These are phyloP conservation scores for Triplophysa rosa DNA, from an alignment of 2,113 vertebrate genomes.

Conservation along the genomic window DNA sequence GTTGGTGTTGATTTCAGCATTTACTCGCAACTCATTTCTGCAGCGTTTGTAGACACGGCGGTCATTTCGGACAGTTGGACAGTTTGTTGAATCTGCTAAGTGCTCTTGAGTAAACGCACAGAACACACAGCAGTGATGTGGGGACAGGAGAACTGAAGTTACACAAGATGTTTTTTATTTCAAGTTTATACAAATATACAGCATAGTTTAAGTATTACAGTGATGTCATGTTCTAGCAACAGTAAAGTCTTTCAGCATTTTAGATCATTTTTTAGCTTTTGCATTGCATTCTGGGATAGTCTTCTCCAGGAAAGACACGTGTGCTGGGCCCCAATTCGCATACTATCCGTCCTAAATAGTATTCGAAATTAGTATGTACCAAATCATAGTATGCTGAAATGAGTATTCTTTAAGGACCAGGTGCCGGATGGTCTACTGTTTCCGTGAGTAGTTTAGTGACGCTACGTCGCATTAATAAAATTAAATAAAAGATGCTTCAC, in stretches of 20 bases:
- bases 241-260: neutral
- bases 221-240: neutral
- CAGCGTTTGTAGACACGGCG: conserved; percentile 17
- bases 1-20: neutral
- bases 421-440: too few relatives aligned
- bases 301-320: too few relatives aligned
- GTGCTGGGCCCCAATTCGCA: too few relatives aligned
- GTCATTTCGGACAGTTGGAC: neutral
- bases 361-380: too few relatives aligned
- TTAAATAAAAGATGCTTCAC: too few relatives aligned
- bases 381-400: too few relatives aligned
- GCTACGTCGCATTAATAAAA: too few relatives aligned
- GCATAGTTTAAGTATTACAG: neutral
- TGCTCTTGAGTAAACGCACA: neutral
- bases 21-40: neutral
- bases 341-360: too few relatives aligned
- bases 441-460: too few relatives aligned
- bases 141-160: neutral
- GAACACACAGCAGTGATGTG: neutral
- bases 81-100: neutral
- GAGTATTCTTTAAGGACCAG: too few relatives aligned
- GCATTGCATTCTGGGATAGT: neutral
- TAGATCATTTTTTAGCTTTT: neutral
- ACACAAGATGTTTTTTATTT: neutral
- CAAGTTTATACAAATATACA: neutral